Evolutionary conservation across 2,113 vertebrate species (phyloP).

Genomic region (Leuciscus idus): DNA sequence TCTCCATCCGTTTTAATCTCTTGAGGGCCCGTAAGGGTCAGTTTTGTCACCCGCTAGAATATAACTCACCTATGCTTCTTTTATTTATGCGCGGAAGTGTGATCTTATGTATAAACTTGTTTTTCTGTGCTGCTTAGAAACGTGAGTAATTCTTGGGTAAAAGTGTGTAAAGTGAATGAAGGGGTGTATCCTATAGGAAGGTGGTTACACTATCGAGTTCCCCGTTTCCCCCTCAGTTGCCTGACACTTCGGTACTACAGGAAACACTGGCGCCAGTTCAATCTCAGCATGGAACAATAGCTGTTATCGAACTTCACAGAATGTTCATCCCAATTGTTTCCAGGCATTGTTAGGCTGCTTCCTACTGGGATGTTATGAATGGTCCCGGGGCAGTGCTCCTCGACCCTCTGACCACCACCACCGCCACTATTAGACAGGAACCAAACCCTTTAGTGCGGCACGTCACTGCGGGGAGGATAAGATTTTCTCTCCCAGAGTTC

Average conservation of each 20-base stretch:
- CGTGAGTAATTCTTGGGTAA: constrained; percentile 62
- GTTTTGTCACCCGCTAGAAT: neutral
- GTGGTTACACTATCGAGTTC: constrained; percentile 45
- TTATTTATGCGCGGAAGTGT: constrained; percentile 23
- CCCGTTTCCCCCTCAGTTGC: constrained; percentile 23
- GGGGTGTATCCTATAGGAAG: constrained; percentile 58
- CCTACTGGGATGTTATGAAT: constrained; percentile 69
- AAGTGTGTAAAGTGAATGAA: constrained; percentile 62
- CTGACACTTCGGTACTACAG: constrained; percentile 30
- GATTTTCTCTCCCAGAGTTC: constrained; percentile 29
- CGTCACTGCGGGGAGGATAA: neutral
- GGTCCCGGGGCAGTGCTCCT: constrained; percentile 48
- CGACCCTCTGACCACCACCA: constrained; percentile 30
- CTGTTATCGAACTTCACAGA: constrained; percentile 59
- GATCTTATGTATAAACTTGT: constrained; percentile 52
- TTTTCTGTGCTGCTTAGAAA: constrained; percentile 70
- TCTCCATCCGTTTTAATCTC: constrained; percentile 29
- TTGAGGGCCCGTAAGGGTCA: constrained; percentile 9
- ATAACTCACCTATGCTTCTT: neutral
- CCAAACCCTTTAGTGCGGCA: constrained; percentile 29
- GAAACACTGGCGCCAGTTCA: constrained; percentile 60
- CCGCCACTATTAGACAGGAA: constrained; percentile 67
- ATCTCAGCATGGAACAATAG: constrained; percentile 66
- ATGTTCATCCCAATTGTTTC: constrained; percentile 74
- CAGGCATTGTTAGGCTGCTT: constrained; percentile 71